Conservation (phyloP, 2,888 invertebrate genomes). For the Amblyjoppa fuscipennis region DNA sequence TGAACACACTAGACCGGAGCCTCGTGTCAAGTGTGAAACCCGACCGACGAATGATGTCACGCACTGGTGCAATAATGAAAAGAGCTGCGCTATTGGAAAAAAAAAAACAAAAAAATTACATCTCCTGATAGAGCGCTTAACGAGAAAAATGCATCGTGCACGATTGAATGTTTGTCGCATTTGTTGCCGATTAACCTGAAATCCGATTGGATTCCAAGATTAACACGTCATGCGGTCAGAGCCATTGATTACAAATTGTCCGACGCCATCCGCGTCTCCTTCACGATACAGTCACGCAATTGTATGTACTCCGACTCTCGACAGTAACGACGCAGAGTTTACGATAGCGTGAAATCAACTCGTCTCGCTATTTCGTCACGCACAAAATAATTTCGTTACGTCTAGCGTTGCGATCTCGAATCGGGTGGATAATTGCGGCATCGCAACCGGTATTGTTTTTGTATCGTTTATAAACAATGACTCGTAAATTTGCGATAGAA, state of each 20-base stretch:
- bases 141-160: background rate
- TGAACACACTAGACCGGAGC: background rate
- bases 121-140: background rate
- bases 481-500: background rate
- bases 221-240: background rate
- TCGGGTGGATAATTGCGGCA: background rate
- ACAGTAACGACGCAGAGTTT: slow-evolving; percentile 4
- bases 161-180: background rate
- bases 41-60: background rate
- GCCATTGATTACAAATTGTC: slow-evolving; percentile 16
- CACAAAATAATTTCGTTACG: background rate
- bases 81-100: background rate
- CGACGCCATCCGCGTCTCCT: background rate
- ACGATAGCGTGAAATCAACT: slow-evolving; percentile 3
- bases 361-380: slow-evolving; percentile 12
- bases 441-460: slow-evolving; percentile 24
- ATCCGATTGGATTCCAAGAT: background rate
- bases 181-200: background rate
- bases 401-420: background rate
- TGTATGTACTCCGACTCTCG: background rate
- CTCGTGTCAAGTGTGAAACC: background rate
- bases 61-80: background rate
- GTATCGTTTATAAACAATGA: slow-evolving; percentile 20
- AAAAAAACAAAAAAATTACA: background rate
- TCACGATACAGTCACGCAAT: slow-evolving; percentile 3